phyloP scores from a whole-genome alignment of 37 sponge, comb jelly and placozoan species.

The Haliclona indistincta region DNA sequence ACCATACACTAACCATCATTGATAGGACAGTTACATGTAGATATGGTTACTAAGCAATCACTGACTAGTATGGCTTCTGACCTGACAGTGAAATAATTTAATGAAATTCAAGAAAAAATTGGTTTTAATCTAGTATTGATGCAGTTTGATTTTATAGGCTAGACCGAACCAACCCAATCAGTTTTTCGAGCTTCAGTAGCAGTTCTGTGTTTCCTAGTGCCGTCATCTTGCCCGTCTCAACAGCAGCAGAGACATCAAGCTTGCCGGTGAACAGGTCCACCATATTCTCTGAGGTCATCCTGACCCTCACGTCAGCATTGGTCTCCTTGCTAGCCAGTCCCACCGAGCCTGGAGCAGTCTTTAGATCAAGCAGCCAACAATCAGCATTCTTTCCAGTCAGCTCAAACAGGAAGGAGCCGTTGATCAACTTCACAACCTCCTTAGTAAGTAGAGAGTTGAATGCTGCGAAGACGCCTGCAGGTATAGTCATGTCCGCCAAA shows the following conservation, averaged over 20 bases:
- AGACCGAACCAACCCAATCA: constrained; percentile 77
- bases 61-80: too few species aligned
- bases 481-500: constrained; percentile 77
- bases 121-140: too few species aligned
- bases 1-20: too few species aligned
- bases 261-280: constrained; percentile 87
- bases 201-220: constrained; percentile 75
- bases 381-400: constrained; percentile 61
- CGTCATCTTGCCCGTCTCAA: constrained; percentile 95
- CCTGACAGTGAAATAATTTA: too few species aligned
- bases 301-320: constrained; percentile 79
- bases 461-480: constrained; percentile 54
- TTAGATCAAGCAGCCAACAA: constrained; percentile 79
- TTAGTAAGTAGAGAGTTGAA: constrained; percentile 40
- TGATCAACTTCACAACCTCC: constrained; percentile 44
- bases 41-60: too few species aligned
- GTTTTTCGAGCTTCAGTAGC: constrained; percentile 89
- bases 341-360: constrained; percentile 76
- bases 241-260: constrained; percentile 68
- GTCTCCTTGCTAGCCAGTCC: constrained; percentile 12
- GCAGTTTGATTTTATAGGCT: constrained; percentile 80
- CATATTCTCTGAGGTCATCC: constrained; percentile 67
- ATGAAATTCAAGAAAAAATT: too few species aligned
- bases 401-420: constrained; percentile 69
- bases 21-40: too few species aligned